These are phyloP conservation scores for Rhinichthys osculus DNA, from an alignment of 2,797 vertebrate genomes.

Conservation along the genomic window DNA sequence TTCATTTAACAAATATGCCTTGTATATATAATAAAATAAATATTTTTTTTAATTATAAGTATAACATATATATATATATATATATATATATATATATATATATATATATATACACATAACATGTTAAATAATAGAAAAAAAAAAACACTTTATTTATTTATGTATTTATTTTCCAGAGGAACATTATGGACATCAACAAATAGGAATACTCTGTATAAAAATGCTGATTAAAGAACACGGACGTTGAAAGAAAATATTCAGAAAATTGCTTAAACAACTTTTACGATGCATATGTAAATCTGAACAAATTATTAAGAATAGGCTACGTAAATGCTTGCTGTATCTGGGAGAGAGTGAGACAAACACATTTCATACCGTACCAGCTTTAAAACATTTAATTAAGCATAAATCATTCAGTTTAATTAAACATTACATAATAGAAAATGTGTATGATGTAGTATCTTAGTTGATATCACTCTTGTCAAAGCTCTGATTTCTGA, in stretches of 20 bases:
- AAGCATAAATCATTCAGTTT: too few relatives aligned
- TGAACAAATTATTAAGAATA: background rate
- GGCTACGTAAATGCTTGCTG: background rate
- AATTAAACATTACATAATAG: too few relatives aligned
- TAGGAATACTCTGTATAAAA: background rate
- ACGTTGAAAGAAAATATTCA: background rate
- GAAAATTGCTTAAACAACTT: background rate
- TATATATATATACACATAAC: too few relatives aligned
- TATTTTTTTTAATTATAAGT: too few relatives aligned
- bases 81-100: too few relatives aligned
- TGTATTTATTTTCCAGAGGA: too few relatives aligned
- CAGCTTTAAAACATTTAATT: background rate
- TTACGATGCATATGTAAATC: background rate
- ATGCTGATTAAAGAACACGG: background rate
- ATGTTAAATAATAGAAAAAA: background rate
- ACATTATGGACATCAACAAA: background rate
- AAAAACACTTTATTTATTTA: too few relatives aligned
- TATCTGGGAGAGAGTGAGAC: background rate
- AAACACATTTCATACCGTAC: background rate
- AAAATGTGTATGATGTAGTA: background rate
- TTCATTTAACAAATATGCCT: too few relatives aligned
- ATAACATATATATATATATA: too few relatives aligned
- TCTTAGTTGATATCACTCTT: too few relatives aligned
- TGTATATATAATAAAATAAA: too few relatives aligned
- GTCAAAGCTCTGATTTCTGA: too few relatives aligned